Evolutionary conservation across 2,797 vertebrate species (phyloP).

Genomic region (Allobates femoralis): DNA sequence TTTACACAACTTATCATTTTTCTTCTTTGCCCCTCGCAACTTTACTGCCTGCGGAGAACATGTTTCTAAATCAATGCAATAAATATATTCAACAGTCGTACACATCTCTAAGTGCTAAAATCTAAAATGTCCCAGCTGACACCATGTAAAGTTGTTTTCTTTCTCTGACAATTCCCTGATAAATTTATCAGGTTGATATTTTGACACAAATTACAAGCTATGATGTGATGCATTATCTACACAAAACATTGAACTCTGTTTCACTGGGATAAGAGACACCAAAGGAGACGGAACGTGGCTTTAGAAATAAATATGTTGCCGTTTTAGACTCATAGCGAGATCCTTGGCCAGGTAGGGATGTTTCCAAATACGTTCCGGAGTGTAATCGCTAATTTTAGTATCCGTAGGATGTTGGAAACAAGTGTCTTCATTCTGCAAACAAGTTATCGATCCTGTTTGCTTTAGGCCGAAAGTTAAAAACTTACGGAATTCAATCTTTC

Average conservation of each 20-base stretch:
- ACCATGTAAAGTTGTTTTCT: slow-evolving; percentile 44
- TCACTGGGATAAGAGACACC: slow-evolving; percentile 39
- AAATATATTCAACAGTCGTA: slow-evolving; percentile 49
- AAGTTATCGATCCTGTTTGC: slow-evolving; percentile 51
- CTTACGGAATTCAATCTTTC: slow-evolving; percentile 28
- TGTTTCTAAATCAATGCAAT: slow-evolving; percentile 49
- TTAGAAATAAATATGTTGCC: slow-evolving; percentile 41
- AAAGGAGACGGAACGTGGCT: slow-evolving; percentile 5
- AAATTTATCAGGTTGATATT: slow-evolving; percentile 54
- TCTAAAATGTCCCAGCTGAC: slow-evolving; percentile 42
- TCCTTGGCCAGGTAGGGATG: slow-evolving; percentile 33
- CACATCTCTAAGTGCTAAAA: slow-evolving; percentile 34
- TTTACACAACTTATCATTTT: slow-evolving; percentile 1
- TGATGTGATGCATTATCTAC: slow-evolving; percentile 57
- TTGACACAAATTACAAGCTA: slow-evolving; percentile 60
- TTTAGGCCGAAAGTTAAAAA: slow-evolving; percentile 26
- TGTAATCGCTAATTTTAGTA: slow-evolving; percentile 36
- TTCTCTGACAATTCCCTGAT: slow-evolving; percentile 60
- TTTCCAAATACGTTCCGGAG: slow-evolving; percentile 12
- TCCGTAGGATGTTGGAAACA: slow-evolving; percentile 25
- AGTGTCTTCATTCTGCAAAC: slow-evolving; percentile 17
- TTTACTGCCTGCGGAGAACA: slow-evolving; percentile 33
- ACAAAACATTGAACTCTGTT: slow-evolving; percentile 49
- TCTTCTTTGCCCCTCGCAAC: slow-evolving; percentile 17
- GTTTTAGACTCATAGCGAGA: slow-evolving; percentile 30